Base-by-base conservation (phyloP, 2,888 invertebrate species). In the Argyra leucocephala region DNA sequence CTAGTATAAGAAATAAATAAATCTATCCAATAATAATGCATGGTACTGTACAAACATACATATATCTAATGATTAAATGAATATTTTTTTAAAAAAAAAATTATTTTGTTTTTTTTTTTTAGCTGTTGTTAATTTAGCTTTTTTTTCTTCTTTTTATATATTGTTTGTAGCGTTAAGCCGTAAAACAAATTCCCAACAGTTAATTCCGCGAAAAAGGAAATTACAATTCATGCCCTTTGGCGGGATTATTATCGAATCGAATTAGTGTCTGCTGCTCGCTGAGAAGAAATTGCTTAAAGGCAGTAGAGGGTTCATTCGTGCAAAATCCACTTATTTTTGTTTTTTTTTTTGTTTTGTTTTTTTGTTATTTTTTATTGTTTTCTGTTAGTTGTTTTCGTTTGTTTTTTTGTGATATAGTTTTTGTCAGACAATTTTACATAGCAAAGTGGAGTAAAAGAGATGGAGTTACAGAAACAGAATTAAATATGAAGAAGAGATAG, bases 201-300 rank as follows among this genome's bases (percentile, higher is more conserved):
- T 48, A 76, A 76, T 77, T 77, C 75, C 75, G 75, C 76, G 76
- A 76, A 76, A 60, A 76, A 76, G 77, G 77, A 77, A 77, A 77
- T 77, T 77, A 77, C 77, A 77, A 76, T 77, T 76, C 75, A 73
- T 77, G 74, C 76, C 77, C 77, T 75, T 74, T 75, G 76, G 77
- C 76, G 73, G 73, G 72, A 76, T 76, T 74, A 76, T 77, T 76
- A 77, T 77, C 77, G 73, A 75, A 77, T 77, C 75, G 76, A 77
- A 77, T 77, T 77, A 77, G 76, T 75, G 76, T 76, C 74, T 74
- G 74, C 21, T 61, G 31, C 22, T 21, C 31, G 26, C 21, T 31
- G 31, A 26, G 61, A 59, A 22, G 22, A 59, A 23, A 59, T 10
- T 59, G 59, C 59, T 59, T 59, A 2, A 59, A 59, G 59, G 59